Evolutionary conservation across 2,113 vertebrate genomes (phyloP), one percentile per base, ranked within the genome.

Genomic region (Girardinichthys multiradiatus): DNA sequence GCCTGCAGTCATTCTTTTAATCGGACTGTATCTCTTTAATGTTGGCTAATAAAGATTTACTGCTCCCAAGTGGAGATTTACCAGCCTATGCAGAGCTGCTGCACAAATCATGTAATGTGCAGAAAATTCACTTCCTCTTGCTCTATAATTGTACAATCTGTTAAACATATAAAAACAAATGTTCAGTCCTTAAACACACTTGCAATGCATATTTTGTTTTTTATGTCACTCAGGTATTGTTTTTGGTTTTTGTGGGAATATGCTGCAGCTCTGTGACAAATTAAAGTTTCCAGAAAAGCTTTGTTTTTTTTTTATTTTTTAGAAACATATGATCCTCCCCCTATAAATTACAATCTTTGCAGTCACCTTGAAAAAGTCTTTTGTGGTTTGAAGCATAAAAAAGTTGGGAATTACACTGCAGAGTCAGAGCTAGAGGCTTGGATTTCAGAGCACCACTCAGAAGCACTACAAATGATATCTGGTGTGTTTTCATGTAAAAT

Each of bases 321-420:
- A 24, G 42, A 27, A 54, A 63, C 8, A 60, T n/a, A 24, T 35
- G 45, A 64, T 51, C 17, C 2, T 60, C 33, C 33, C 30, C 12
- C 37, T 33, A 17, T 14, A 54, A 61, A 58, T 29, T 30, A 30
- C 30, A 19, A 42, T 26, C n/a, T n/a, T n/a, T n/a, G n/a, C n/a
- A n/a, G n/a, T n/a, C 89, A 92, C 91, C 91, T 92, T 92, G 82
- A 35, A 84, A 66, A 75, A 37, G 58, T 74, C 74, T 83, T 88
- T 86, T 88, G 82, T 80, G 87, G 81, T 89, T 89, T 77, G 70
- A 86, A 87, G 79, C 69, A 76, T 83, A 35, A 35, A 75, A 78
- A 90, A 87, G 79, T 85, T 81, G 78, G 68, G 89, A 87, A 86
- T 86, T 89, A 85, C 80, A 81, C 83, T 80, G 87, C 83, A 88